Evolutionary conservation across 2,888 invertebrate species (phyloP), one percentile per base, ranked within the genome.

Genomic region (Hymenopus coronatus): DNA sequence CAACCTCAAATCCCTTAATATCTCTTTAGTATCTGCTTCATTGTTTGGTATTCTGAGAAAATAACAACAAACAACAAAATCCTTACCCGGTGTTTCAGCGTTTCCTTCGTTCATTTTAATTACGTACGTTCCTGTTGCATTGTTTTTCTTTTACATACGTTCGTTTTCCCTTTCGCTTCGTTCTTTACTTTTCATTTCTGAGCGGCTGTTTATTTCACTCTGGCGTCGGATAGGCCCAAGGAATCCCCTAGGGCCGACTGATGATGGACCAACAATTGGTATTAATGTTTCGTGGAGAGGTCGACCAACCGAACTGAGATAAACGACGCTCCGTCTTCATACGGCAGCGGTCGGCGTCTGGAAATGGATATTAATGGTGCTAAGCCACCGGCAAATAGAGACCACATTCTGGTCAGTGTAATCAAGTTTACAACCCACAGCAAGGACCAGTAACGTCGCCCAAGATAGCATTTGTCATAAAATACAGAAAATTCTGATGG

Each of bases 301-400:
- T 30, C 28, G 85, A 70, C 85, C 54, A 83, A 54, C 86, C 84
- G 87, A 84, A 89, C 88, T 86, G 86, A 90, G 90, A 90, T 90
- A 90, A 90, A 90, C 89, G 90, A 90, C 82, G 83, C 81, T 83
- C 54, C 54, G 54, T 70, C 54, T 70, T 70, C 25, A 20, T 82
- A 40, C 83, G 27, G 30, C 54, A 33, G 40, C 84, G 83, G 88
- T 88, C 84, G 85, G 89, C 85, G 81, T 86, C 81, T 85, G 89
- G 83, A 88, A 89, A 90, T 90, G 89, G 90, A 90, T 90, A 90
- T 90, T 90, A 90, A 90, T 89, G 90, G 89, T 70, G 54, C 54
- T 70, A 70, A 70, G 54, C 54, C 20, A 70, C 54, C 20, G 54
- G 54, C 54, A 70, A 70, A 70, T 70, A 70, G 54, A 70, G 3